Conservation (phyloP, 2,888 invertebrate genomes). For the Lasioglossum oenotherae region DNA sequence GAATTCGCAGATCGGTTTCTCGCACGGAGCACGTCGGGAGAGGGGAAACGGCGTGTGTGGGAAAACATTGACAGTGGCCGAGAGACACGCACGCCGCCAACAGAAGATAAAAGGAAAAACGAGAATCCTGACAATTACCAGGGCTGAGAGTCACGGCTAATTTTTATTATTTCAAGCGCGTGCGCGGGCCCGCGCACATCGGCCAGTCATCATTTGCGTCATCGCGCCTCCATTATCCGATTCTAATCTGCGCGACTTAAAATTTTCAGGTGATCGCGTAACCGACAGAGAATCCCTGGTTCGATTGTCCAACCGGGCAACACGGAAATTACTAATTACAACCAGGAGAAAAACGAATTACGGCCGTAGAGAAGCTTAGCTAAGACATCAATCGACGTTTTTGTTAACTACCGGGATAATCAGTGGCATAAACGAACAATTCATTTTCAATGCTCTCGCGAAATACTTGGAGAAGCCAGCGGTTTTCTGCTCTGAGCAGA, state of each 20-base stretch:
- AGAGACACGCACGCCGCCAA: neutral
- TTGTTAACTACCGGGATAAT: neutral
- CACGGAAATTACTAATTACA: neutral
- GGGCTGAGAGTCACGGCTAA: neutral
- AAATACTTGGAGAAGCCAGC: neutral
- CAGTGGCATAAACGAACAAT: neutral
- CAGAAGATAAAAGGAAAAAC: neutral
- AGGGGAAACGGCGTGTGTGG: neutral
- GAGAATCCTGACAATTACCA: neutral
- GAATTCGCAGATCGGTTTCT: constrained; percentile 11
- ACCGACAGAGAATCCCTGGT: neutral
- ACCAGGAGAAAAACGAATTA: neutral
- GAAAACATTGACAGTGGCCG: constrained; percentile 17
- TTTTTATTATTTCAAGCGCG: constrained; percentile 26
- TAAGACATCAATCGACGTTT: neutral
- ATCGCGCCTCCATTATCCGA: constrained; percentile 22
- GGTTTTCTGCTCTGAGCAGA: neutral
- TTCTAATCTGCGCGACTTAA: constrained; percentile 39
- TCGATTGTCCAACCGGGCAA: neutral
- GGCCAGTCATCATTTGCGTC: constrained; percentile 41
- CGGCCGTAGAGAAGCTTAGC: neutral
- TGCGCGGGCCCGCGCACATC: neutral
- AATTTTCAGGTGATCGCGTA: neutral
- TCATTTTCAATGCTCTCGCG: neutral
- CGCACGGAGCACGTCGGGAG: neutral